Evolutionary conservation across 2,797 vertebrate genomes (phyloP).

Genomic region (Neostethus bicornis): DNA sequence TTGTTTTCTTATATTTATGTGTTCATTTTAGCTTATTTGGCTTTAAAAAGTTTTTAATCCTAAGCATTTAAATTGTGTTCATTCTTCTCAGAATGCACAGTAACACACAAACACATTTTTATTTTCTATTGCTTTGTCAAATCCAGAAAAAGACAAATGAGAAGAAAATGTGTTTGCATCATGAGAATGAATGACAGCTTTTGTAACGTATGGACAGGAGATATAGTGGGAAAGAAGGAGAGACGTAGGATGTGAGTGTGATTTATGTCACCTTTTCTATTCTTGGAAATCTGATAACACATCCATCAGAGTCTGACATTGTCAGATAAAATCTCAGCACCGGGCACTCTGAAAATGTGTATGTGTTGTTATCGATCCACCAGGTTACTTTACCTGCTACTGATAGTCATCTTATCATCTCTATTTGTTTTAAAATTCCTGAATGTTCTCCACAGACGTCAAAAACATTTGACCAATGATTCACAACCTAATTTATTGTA

Average conservation of each 20-base stretch:
- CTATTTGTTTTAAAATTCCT: conserved; percentile 34
- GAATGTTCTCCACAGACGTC: conserved; percentile 13
- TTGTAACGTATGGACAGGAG: conserved; percentile 17
- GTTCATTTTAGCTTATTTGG: no score
- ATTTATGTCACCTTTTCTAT: conserved; percentile 17
- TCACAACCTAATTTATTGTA: conserved; percentile 41
- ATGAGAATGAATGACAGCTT: conserved; percentile 58
- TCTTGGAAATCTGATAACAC: conserved; percentile 27
- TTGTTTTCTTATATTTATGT: no score
- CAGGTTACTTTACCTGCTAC: conserved; percentile 16
- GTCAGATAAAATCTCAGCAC: conserved; percentile 6
- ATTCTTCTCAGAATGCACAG: conserved; percentile 29
- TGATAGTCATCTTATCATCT: conserved; percentile 19
- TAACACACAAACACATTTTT: conserved; percentile 33
- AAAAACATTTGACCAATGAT: conserved; percentile 44
- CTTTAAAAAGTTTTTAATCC: no score
- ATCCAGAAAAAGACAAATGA: conserved; percentile 42
- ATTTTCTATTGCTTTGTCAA: conserved; percentile 3
- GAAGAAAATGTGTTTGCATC: conserved; percentile 36
- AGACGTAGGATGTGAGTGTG: conserved; percentile 26
- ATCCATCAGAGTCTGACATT: conserved; percentile 28
- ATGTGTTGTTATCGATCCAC: conserved; percentile 15
- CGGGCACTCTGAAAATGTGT: conserved; percentile 18
- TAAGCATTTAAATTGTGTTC: conserved; percentile 46
- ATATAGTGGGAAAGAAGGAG: conserved; percentile 8